A percentile compares a stretch with the other conserved stretches of the same genome.
Evolutionary conservation across 2,113 vertebrate genomes (phyloP).

Genomic region (Ammospiza caudacuta): DNA sequence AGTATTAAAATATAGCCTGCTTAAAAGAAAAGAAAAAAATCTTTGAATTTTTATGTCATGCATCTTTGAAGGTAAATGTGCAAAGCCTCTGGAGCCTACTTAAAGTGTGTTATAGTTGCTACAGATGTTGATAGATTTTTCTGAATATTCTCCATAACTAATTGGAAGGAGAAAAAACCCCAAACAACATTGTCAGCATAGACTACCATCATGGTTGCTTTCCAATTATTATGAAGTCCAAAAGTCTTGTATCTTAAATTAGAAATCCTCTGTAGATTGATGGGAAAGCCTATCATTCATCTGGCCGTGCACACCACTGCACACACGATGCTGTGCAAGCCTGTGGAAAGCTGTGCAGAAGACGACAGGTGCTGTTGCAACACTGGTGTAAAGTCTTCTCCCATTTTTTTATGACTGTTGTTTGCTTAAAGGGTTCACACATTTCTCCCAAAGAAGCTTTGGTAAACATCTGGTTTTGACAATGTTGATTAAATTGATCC

Average conservation of each 20-base stretch:
- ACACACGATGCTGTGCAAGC: background rate
- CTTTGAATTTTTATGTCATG: background rate
- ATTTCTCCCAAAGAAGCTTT: background rate
- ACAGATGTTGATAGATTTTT: background rate
- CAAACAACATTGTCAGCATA: background rate
- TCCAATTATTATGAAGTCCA: background rate
- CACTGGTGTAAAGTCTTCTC: background rate
- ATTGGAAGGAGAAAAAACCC: background rate
- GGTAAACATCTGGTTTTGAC: background rate
- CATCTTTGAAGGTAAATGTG: background rate
- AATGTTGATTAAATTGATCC: background rate
- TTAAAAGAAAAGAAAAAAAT: background rate
- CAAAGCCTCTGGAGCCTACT: background rate
- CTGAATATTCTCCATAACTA: background rate
- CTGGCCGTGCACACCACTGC: background rate
- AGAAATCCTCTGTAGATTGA: background rate
- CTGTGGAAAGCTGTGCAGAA: background rate
- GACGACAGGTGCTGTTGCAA: background rate
- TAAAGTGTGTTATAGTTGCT: background rate
- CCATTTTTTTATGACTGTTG: background rate
- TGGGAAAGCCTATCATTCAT: accelerated
- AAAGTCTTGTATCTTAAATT: background rate
- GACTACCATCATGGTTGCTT: background rate
- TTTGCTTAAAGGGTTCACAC: background rate
- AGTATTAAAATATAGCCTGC: background rate